Evolutionary conservation across 2,797 vertebrate species (phyloP).

Genomic region (Parambassis ranga): DNA sequence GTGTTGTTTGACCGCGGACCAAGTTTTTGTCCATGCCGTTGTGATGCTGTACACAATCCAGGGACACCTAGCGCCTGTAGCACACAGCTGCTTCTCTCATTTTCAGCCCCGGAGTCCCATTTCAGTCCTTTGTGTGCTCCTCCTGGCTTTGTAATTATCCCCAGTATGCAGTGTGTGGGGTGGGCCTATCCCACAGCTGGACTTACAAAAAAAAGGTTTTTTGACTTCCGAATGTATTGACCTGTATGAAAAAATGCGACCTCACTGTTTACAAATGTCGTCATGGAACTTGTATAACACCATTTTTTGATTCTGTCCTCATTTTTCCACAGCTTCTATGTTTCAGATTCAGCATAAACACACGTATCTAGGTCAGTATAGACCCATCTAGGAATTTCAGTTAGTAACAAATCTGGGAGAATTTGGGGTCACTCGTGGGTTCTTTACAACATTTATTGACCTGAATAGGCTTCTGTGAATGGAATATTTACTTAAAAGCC

Average conservation of each 20-base stretch:
- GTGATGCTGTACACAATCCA: slow-evolving; percentile 62
- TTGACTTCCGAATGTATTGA: background rate
- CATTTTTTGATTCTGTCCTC: slow-evolving; percentile 29
- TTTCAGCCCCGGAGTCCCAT: slow-evolving; percentile 44
- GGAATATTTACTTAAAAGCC: slow-evolving; percentile 64
- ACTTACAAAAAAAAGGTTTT: background rate
- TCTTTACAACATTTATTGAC: slow-evolving; percentile 50
- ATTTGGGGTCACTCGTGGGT: slow-evolving; percentile 41
- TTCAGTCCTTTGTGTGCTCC: slow-evolving; percentile 42
- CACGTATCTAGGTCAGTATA: slow-evolving; percentile 60
- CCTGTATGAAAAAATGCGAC: background rate
- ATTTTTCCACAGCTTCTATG: slow-evolving; percentile 32
- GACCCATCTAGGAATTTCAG: slow-evolving; percentile 55
- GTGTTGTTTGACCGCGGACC: slow-evolving; percentile 63
- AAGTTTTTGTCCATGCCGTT: slow-evolving; percentile 63
- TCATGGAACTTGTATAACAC: slow-evolving; percentile 12
- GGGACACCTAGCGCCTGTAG: slow-evolving; percentile 62
- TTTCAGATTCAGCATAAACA: slow-evolving; percentile 45
- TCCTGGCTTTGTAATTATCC: slow-evolving; percentile 71
- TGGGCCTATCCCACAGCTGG: slow-evolving; percentile 7
- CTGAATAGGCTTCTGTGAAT: slow-evolving; percentile 60
- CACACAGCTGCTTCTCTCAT: slow-evolving; percentile 71
- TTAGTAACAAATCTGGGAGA: slow-evolving; percentile 49
- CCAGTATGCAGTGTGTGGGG: slow-evolving; percentile 1
- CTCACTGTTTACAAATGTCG: slow-evolving; percentile 7